These are phyloP conservation scores for Patella ulyssiponensis DNA, from an alignment of 2,888 invertebrate genomes.

Conservation along the genomic window DNA sequence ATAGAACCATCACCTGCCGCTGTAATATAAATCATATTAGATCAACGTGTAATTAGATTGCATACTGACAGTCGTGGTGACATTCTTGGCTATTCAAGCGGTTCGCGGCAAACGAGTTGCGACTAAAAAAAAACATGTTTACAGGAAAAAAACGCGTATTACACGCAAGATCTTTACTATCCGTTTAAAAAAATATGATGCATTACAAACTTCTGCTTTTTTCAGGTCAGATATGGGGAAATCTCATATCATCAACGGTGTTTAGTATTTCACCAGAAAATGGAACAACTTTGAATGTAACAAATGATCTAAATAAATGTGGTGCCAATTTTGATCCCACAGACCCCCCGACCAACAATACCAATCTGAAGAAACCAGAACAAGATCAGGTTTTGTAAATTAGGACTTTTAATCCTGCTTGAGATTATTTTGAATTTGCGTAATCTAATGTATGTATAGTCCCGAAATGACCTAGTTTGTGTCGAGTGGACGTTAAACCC, in stretches of 20 bases:
- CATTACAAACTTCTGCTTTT: neutral
- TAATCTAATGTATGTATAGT: no score
- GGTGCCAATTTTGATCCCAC: constrained; percentile 71
- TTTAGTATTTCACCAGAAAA: constrained; percentile 32
- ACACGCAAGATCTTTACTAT: neutral
- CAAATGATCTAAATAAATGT: constrained; percentile 49
- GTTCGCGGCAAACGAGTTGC: no score
- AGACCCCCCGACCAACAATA: constrained; percentile 74
- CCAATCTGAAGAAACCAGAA: constrained; percentile 82
- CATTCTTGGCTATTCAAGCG: no score
- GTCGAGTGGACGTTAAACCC: no score
- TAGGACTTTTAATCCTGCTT: no score
- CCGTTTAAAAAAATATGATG: neutral
- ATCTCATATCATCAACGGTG: constrained; percentile 76
- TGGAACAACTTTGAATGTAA: neutral
- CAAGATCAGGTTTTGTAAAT: constrained; percentile 74
- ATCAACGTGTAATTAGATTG: no score
- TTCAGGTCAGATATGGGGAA: constrained; percentile 94
- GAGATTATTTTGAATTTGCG: no score
- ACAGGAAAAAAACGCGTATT: neutral
- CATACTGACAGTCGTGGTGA: no score
- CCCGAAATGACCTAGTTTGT: no score
- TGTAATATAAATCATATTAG: no score
- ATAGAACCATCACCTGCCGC: no score
- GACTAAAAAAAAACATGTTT: no score